phyloP scores from a whole-genome alignment of 2,113 vertebrate genomes.

The Nanorana parkeri region DNA sequence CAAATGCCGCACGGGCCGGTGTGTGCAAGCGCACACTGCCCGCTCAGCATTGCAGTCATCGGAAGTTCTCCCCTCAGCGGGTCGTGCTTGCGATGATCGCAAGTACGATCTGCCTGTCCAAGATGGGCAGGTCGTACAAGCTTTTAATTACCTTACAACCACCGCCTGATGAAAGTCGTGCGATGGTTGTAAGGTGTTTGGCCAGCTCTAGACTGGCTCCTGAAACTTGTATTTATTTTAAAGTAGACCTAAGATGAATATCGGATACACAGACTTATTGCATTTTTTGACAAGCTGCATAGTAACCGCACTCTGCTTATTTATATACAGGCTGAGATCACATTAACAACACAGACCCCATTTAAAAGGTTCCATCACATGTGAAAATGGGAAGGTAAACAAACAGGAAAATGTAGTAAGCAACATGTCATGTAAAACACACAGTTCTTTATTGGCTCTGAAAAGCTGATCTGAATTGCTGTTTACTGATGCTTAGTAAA shows the following conservation, averaged over 20 bases:
- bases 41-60: too few relatives aligned
- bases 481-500: constrained; percentile 10
- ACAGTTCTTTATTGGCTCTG: background rate
- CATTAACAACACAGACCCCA: background rate
- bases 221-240: background rate
- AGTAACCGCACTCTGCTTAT: constrained; percentile 26
- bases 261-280: background rate
- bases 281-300: background rate
- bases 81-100: too few relatives aligned
- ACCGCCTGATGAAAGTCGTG: too few relatives aligned
- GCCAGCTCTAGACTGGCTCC: background rate
- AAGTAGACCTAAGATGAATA: background rate
- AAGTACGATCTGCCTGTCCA: too few relatives aligned
- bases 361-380: constrained; percentile 17
- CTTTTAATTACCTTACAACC: too few relatives aligned
- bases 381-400: background rate
- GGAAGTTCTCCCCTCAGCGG: too few relatives aligned
- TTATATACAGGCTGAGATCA: constrained; percentile 33
- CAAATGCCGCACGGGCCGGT: too few relatives aligned
- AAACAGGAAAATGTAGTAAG: background rate
- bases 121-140: too few relatives aligned
- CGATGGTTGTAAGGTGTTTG: too few relatives aligned
- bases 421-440: background rate
- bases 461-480: background rate
- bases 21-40: too few relatives aligned